Conservation (phyloP, 1,140 invertebrate genomes). For the Papilio aristodemus region DNA sequence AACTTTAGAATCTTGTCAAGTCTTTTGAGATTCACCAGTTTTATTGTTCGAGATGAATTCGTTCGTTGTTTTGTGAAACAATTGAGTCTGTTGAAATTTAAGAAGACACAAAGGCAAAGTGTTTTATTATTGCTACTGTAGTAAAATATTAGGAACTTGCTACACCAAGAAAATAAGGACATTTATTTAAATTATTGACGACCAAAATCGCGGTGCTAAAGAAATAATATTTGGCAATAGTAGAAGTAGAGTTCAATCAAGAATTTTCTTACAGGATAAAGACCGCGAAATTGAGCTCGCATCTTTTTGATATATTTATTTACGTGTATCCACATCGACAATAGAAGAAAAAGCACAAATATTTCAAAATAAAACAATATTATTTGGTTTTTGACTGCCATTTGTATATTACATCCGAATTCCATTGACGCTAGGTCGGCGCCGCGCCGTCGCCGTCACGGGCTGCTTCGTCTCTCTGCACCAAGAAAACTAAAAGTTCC, state of each 20-base stretch:
- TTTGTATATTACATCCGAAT: constrained; percentile 7
- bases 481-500: constrained; percentile 39
- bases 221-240: too few species aligned
- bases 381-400: background rate
- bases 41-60: background rate
- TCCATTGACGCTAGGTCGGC: constrained; percentile 30
- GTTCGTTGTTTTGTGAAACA: constrained; percentile 17
- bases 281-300: too few species aligned
- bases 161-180: background rate
- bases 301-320: too few species aligned
- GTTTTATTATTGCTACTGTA: background rate
- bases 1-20: constrained; percentile 32
- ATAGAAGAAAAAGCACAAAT: too few species aligned
- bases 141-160: background rate
- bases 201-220: too few species aligned
- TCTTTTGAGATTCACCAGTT: constrained; percentile 26
- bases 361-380: background rate
- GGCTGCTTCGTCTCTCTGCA: constrained; percentile 39
- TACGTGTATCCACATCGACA: too few species aligned
- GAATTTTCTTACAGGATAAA: too few species aligned
- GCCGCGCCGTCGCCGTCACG: constrained; percentile 60
- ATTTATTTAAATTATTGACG: background rate
- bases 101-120: background rate
- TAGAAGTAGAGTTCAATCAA: too few species aligned
- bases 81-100: constrained; percentile 3